Evolutionary conservation across 2,797 vertebrate genomes (phyloP).

Genomic region (Diplodus puntazzo): DNA sequence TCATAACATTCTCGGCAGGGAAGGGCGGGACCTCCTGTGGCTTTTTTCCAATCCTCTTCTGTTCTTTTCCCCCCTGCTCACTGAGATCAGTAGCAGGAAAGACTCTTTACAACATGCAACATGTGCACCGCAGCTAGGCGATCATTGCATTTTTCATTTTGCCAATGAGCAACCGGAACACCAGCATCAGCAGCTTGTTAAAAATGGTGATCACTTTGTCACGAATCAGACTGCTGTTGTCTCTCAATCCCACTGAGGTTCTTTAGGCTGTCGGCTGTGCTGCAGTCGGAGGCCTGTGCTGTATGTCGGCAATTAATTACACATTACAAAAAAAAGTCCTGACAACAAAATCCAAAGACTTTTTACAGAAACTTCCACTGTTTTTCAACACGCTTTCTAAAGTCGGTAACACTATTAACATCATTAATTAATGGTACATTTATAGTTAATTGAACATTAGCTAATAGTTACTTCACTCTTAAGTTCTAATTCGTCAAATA

Average conservation of each 20-base stretch:
- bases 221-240: slow-evolving; percentile 51
- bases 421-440: no score
- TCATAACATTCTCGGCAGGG: slow-evolving; percentile 83
- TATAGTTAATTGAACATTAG: no score
- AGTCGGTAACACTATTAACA: no score
- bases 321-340: slow-evolving; percentile 1
- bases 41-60: slow-evolving; percentile 67
- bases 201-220: slow-evolving; percentile 74
- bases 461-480: no score
- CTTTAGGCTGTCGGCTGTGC: slow-evolving; percentile 2
- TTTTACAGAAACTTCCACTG: no score
- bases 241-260: slow-evolving; percentile 40
- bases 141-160: slow-evolving; percentile 69
- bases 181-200: slow-evolving; percentile 67
- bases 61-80: slow-evolving; percentile 57
- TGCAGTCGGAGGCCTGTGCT: neutral
- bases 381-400: no score
- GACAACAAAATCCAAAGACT: neutral
- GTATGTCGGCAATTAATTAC: neutral
- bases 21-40: slow-evolving; percentile 77
- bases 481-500: no score
- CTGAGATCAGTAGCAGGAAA: slow-evolving; percentile 67
- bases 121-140: slow-evolving; percentile 46
- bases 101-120: slow-evolving; percentile 49
- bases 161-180: slow-evolving; percentile 66